Evolutionary conservation across 2,888 invertebrate species (phyloP).

Genomic region (Leptarthrus brevirostris): DNA sequence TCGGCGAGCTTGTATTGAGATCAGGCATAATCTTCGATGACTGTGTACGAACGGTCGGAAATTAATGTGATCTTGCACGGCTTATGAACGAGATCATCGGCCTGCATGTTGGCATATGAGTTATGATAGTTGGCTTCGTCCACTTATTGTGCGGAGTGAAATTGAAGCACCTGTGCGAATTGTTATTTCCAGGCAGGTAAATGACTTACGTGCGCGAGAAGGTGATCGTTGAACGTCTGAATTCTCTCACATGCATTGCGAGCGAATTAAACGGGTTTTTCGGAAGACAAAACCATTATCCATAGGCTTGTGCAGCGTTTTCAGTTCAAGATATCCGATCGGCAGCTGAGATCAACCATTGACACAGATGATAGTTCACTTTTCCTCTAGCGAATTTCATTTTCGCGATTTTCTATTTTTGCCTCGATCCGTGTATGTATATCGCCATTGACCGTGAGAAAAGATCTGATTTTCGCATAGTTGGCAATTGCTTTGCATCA

Average conservation of each 20-base stretch:
- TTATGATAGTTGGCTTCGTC: conserved; percentile 48
- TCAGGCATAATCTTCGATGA: background rate
- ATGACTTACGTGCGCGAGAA: conserved; percentile 26
- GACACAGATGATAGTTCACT: conserved; percentile 48
- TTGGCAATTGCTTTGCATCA: conserved; percentile 26
- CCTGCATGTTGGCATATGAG: conserved; percentile 50
- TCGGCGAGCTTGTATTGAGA: background rate
- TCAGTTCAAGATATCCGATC: conserved; percentile 19
- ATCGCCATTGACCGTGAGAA: conserved; percentile 44
- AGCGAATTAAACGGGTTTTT: conserved; percentile 46
- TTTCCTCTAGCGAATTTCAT: conserved; percentile 18
- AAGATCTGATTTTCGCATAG: conserved; percentile 30
- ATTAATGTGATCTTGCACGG: conserved; percentile 53
- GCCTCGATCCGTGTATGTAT: background rate
- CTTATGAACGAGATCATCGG: conserved; percentile 50
- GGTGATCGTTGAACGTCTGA: background rate
- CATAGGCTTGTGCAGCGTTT: background rate
- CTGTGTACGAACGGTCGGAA: conserved; percentile 48
- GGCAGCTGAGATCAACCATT: conserved; percentile 48
- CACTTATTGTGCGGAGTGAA: conserved; percentile 52
- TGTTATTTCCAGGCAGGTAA: conserved; percentile 43
- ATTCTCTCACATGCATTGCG: conserved; percentile 5
- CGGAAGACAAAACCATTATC: conserved; percentile 45
- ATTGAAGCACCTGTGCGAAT: conserved; percentile 53
- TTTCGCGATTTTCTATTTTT: conserved; percentile 34